Evolutionary conservation across 2,113 vertebrate species (phyloP), one percentile per base, ranked within the genome.

Genomic region (Aramus guarauna): DNA sequence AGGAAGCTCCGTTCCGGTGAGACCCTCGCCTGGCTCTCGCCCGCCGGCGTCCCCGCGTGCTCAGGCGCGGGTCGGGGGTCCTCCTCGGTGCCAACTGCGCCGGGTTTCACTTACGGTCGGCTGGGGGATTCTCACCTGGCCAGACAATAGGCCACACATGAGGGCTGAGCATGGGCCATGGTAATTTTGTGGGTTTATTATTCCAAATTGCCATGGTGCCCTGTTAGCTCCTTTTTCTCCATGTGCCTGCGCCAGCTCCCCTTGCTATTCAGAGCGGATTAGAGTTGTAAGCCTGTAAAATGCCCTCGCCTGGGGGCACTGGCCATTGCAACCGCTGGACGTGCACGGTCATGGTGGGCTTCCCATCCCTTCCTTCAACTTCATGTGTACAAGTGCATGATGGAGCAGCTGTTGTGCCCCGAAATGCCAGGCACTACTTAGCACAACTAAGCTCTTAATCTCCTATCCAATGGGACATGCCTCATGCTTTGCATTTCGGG

Each of bases 321-420:
- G 6, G 39, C 50, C 67, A 16, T 6, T 68, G 56, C 63, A 64
- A 14, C 16, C 60, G 18, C 52, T 39, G 43, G 9, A 18, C 39
- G 24, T 41, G 15, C 15, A 8, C 0, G 5, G 29, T 48, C 10
- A 0, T 1, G 1, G 8, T 37, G 55, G 37, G 37, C n/a, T 88
- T 52, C 63, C 55, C 47, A 34, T 47, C 59, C 56, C 21, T 73
- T 15, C 43, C 80, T 64, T 32, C 59, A 16, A 7, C 30, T 55
- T 52, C 4, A 9, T 11, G 11, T 41, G 36, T 59, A 18, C 12
- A 74, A 39, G 45, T 9, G 36, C 16, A 9, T 0, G 48, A 59
- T n/a, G 45, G 88, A 83, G 71, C 90, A 52, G 47, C 26, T 22
- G 73, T 50, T 45, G 26, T 52, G 56, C 12, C 76, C 39, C 43